Evolutionary conservation across 2,888 invertebrate genomes (phyloP).

Genomic region (Hirtodrosophila cameraria): DNA sequence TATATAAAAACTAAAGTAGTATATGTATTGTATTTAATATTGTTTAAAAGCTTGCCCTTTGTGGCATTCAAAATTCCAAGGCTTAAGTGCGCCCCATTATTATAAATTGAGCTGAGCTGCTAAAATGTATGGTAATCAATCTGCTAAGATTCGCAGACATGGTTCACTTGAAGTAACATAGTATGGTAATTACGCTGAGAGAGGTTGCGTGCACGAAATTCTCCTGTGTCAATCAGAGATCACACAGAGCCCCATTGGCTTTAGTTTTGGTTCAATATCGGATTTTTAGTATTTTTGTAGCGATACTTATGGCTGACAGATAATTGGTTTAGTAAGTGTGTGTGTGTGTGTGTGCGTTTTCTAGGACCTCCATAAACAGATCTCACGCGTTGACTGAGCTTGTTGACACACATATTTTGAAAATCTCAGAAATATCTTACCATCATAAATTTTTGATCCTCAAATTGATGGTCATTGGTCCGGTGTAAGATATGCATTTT

Average conservation of each 20-base stretch:
- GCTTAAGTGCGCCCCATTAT: constrained; percentile 52
- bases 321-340: no score
- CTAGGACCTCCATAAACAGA: constrained; percentile 10
- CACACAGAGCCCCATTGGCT: constrained; percentile 53
- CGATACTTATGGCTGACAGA: constrained; percentile 61
- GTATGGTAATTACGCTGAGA: constrained; percentile 63
- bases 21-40: background rate
- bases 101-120: constrained; percentile 63
- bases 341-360: constrained; percentile 7
- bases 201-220: constrained; percentile 75
- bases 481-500: constrained; percentile 84
- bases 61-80: constrained; percentile 2
- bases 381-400: constrained; percentile 9
- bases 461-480: constrained; percentile 84
- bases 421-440: constrained; percentile 66
- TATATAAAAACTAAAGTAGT: constrained; percentile 1
- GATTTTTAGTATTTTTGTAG: constrained; percentile 52
- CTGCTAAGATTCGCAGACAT: constrained; percentile 64
- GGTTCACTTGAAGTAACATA: constrained; percentile 40
- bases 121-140: constrained; percentile 73
- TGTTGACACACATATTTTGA: constrained; percentile 9
- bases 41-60: background rate
- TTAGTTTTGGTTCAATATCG: constrained; percentile 50
- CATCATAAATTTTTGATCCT: constrained; percentile 84
- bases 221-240: constrained; percentile 74